phyloP scores from a whole-genome alignment of 2,113 vertebrate genomes.

The Oophaga pumilio region DNA sequence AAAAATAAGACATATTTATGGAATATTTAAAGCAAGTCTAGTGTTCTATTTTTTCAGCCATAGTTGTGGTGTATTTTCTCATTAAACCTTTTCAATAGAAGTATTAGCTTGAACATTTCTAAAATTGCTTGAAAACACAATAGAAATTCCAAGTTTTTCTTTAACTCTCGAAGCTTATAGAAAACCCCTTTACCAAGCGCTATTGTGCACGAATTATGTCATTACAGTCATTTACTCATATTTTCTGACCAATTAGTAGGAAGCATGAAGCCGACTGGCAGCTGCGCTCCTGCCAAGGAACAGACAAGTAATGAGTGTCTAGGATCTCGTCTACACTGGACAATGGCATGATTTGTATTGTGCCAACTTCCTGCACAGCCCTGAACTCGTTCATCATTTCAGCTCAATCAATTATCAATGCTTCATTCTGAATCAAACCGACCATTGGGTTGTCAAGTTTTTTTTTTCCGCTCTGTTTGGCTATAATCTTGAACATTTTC shows the following conservation, averaged over 20 bases:
- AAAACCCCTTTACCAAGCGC: background rate
- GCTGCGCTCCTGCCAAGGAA: background rate
- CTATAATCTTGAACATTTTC: background rate
- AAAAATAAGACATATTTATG: too few species aligned
- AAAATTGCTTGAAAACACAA: background rate
- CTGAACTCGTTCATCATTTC: background rate
- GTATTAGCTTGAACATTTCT: background rate
- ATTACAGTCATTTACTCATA: slow-evolving; percentile 16
- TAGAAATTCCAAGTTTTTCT: background rate
- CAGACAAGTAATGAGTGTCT: slow-evolving; percentile 13
- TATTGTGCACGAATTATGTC: slow-evolving; percentile 1
- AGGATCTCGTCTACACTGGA: background rate
- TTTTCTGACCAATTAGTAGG: slow-evolving; percentile 2
- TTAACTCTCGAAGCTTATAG: background rate
- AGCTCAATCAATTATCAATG: background rate
- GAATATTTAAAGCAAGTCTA: background rate
- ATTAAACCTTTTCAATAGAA: background rate
- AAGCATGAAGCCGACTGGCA: slow-evolving; percentile 10
- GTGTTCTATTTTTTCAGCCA: background rate
- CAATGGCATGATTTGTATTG: slow-evolving; percentile 30
- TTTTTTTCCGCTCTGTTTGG: slow-evolving; percentile 17
- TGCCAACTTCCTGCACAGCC: slow-evolving; percentile 1
- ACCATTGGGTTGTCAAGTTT: background rate
- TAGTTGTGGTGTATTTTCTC: background rate
- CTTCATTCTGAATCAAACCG: background rate